Evolutionary conservation across 2,797 vertebrate genomes (phyloP), one percentile per base, ranked within the genome.

Genomic region (Spinibarbus caldwelli): DNA sequence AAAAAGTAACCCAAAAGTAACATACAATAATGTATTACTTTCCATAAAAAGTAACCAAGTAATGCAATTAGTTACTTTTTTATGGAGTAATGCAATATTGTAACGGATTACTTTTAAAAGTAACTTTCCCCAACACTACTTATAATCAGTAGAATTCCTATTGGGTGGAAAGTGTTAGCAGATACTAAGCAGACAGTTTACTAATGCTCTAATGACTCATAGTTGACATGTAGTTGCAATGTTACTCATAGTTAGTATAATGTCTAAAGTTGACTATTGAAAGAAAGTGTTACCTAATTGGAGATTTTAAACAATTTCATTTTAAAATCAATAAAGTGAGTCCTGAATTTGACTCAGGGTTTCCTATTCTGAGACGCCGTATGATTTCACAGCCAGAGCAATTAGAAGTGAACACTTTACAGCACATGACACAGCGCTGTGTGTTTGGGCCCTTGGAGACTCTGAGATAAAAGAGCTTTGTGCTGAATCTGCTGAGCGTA

Each of bases 361-460:
- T 45, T 23, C 26, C 36, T 71, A 21, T 54, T 70, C 10, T 70
- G 5, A 38, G 34, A 41, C 3, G 7, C 52, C 9, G 38, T 73
- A 10, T 62, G 38, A 82, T 62, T 62, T 73, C 52, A 47, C 68
- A 59, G 68, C 80, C 70, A 75, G 70, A 45, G 29, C 41, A 47
- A 73, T 82, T 41, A 72, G 36, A 38, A 59, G 68, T 72, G 19
- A 62, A 73, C 38, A 34, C 19, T 45, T 82, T 26, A 43, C 67
- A 72, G 68, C 68, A 36, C 14, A 54, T 38, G 49, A 38, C 23
- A 77, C 21, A 26, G 4, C 21, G 1, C 5, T 73, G 70, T 83
- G 70, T 36, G 23, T 31, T 23, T 29, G 4, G 14, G 29, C 23
- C 80, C 31, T 19, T 38, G 23, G 64, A 68, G 79, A 72, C 41